Base-by-base conservation (phyloP, 2,113 vertebrate species). In the Propithecus coquereli region DNA sequence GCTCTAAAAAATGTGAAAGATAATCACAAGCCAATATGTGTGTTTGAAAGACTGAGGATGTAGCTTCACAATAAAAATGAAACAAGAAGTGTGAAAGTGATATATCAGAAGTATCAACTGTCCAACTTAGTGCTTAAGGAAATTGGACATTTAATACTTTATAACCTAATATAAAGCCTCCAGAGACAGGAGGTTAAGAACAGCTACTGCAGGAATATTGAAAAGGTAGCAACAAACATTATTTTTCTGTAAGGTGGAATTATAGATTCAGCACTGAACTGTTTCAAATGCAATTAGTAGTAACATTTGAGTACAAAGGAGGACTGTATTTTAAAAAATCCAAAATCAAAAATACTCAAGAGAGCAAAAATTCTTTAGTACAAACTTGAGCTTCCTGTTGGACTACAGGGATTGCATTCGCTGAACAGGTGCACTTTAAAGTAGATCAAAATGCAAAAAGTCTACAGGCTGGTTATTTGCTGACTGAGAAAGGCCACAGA, bases 401-500 rank as follows among this genome's bases (percentile, higher is more conserved):
- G 9, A 8, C n/a, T 93, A 50, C 16, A 70, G n/a, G 76, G 57
- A 94, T 90, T 95, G 91, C 43, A 93, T 65, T 94, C 95, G 22
- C 65, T 90, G 54, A 96, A 79, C 18, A 85, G 34, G 37, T 83
- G 11, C 30, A 91, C 82, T 94, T 95, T 95, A 95, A 94, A 90
- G 40, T 87, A 74, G 47, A 92, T 87, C 52, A 96, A 97, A 96
- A 90, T 96, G 34, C 52, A 95, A 82, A 97, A 80, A 10, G 32
- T 52, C 65, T 90, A 43, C 20, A 84, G 6, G 9, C 66, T 81
- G 37, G 57, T 90, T 94, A 57, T 65, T 94, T 92, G 80, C 59
- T 92, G 71, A 90, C 50, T 90, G 59, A 92, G 52, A 96, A 96
- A 82, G 54, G 74, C 13, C 54, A 94, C 45, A 87, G 65, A 76